phyloP scores from a whole-genome alignment of 2,888 invertebrate species.

The Bombyx huttoni region DNA sequence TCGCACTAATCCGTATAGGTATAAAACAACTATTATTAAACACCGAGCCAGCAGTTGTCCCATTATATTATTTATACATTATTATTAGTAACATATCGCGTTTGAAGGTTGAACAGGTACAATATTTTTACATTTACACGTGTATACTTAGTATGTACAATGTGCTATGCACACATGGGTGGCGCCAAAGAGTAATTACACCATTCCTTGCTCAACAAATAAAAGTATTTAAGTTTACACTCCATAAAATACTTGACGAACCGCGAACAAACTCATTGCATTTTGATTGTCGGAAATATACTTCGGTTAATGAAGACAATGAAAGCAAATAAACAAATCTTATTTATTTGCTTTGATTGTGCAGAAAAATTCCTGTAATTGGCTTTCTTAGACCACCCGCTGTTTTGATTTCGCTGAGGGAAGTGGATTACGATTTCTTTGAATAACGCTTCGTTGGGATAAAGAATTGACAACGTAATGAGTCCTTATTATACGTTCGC shows the following conservation, averaged over 20 bases:
- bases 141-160: slow-evolving; percentile 1
- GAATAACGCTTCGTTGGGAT: slow-evolving; percentile 18
- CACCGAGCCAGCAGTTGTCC: slow-evolving; percentile 34
- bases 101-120: slow-evolving; percentile 16
- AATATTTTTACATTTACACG: slow-evolving; percentile 1
- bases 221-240: slow-evolving; percentile 25
- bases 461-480: slow-evolving; percentile 49
- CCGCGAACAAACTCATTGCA: slow-evolving; percentile 24
- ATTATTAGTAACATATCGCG: slow-evolving; percentile 16
- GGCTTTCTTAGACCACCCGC: slow-evolving; percentile 45
- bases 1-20: not conserved
- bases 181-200: slow-evolving; percentile 39
- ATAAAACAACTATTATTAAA: slow-evolving; percentile 24
- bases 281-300: slow-evolving; percentile 25
- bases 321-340: slow-evolving; percentile 8
- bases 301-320: slow-evolving; percentile 19
- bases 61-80: slow-evolving; percentile 30
- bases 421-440: slow-evolving; percentile 6
- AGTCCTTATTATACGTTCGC: slow-evolving; percentile 56
- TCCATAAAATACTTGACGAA: slow-evolving; percentile 33
- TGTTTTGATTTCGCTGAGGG: slow-evolving; percentile 21
- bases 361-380: slow-evolving; percentile 15
- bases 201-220: slow-evolving; percentile 27
- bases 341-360: slow-evolving; percentile 18
- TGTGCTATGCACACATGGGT: slow-evolving; percentile 16